A percentile compares a stretch with the other conserved stretches of the same genome.
These are phyloP conservation scores for Hofmannophila pseudospretella DNA, from an alignment of 2,888 invertebrate species.

Conservation along the genomic window DNA sequence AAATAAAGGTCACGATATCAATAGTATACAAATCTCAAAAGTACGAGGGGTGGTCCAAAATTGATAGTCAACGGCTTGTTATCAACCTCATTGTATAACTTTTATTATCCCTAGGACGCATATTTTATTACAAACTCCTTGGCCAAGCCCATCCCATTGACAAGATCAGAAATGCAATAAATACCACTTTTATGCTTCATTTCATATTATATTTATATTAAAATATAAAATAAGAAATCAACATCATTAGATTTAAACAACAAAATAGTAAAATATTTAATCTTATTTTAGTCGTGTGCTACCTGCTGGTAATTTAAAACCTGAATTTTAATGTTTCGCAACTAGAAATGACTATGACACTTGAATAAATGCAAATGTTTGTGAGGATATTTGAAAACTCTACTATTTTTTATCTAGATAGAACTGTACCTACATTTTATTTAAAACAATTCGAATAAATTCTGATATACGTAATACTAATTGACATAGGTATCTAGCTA, in stretches of 20 bases:
- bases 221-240: conserved; percentile 25
- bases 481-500: no score
- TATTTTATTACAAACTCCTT: no score
- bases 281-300: conserved; percentile 24
- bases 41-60: no score
- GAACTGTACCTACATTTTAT: not conserved
- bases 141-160: no score
- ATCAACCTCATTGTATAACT: no score
- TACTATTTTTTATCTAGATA: conserved; percentile 2
- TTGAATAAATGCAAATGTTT: conserved; percentile 22
- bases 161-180: no score
- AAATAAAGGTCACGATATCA: not conserved
- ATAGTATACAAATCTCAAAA: no score
- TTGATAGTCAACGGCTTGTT: no score
- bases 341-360: conserved; percentile 7
- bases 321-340: conserved; percentile 1
- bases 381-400: not conserved
- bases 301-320: no score
- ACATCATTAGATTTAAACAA: conserved; percentile 21
- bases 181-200: conserved; percentile 31
- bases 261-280: conserved; percentile 19
- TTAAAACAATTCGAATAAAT: no score
- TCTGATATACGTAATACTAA: no score
- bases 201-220: conserved; percentile 34
- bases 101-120: no score